Percentiles rank a stretch among this genome's conserved stretches.
phyloP scores from a whole-genome alignment of 2,113 vertebrate species.

The Symphodus melops region DNA sequence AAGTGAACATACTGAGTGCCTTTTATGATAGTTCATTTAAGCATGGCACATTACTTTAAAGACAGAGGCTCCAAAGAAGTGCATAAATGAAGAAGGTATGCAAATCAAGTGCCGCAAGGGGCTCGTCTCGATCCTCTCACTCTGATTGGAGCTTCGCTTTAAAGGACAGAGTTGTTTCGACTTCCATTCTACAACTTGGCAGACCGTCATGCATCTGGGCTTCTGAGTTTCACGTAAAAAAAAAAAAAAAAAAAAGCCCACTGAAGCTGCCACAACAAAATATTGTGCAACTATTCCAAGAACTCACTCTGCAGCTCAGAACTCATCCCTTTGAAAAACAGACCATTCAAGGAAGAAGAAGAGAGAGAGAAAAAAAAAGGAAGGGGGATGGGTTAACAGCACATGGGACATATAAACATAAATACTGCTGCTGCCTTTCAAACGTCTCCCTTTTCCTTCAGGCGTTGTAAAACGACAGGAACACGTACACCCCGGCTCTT shows the following conservation, averaged over 20 bases:
- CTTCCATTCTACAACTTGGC: constrained; percentile 36
- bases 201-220: constrained; percentile 50
- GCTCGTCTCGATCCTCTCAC: constrained; percentile 26
- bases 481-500: too few species aligned
- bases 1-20: background rate
- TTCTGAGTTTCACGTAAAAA: constrained; percentile 33
- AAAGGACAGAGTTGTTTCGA: constrained; percentile 27
- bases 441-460: background rate
- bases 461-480: background rate
- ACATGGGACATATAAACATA: background rate
- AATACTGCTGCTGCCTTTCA: background rate
- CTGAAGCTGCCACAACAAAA: constrained; percentile 48
- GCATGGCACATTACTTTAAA: background rate
- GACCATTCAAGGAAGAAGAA: constrained; percentile 24
- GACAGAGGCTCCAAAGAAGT: background rate
- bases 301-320: constrained; percentile 2
- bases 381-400: background rate
- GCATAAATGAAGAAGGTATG: background rate
- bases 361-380: constrained; percentile 7
- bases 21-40: background rate
- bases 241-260: too few species aligned
- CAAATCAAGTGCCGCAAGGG: constrained; percentile 13
- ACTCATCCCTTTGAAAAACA: constrained; percentile 16
- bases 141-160: constrained; percentile 46
- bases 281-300: constrained; percentile 49